Conservation (phyloP, 2,113 vertebrate genomes). For the Sylvietta virens region DNA sequence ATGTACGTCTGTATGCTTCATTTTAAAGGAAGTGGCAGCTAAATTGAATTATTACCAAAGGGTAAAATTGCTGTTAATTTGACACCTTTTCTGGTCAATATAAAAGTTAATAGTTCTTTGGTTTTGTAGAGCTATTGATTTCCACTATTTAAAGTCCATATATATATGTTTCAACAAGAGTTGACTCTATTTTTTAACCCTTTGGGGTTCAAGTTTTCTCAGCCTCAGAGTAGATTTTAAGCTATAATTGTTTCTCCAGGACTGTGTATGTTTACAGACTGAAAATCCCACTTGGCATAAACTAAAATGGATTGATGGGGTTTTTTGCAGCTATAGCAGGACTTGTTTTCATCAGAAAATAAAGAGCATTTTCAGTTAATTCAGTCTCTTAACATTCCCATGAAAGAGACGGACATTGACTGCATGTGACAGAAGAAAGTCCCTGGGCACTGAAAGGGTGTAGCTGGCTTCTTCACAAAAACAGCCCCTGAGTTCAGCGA, state of each 20-base stretch:
- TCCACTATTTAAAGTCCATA: not conserved
- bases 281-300: not conserved
- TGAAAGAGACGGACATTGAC: not conserved
- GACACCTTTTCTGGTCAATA: not conserved
- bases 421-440: not conserved
- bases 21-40: not conserved
- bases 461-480: not conserved
- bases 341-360: not conserved
- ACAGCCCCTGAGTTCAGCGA: not conserved
- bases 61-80: not conserved
- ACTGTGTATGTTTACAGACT: not conserved
- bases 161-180: not conserved
- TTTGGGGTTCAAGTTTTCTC: not conserved
- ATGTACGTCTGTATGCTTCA: not conserved
- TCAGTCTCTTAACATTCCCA: not conserved
- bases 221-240: not conserved
- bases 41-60: not conserved
- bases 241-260: not conserved
- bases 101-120: not conserved
- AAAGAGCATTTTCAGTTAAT: not conserved
- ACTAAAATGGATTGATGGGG: not conserved
- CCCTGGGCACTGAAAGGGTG: not conserved
- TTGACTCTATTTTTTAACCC: not conserved
- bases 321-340: not conserved
- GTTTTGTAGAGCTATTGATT: not conserved